Conservation (phyloP, 30 jellyfish, hydroid and myxozoan species). For the Turritopsis dohrnii region DNA sequence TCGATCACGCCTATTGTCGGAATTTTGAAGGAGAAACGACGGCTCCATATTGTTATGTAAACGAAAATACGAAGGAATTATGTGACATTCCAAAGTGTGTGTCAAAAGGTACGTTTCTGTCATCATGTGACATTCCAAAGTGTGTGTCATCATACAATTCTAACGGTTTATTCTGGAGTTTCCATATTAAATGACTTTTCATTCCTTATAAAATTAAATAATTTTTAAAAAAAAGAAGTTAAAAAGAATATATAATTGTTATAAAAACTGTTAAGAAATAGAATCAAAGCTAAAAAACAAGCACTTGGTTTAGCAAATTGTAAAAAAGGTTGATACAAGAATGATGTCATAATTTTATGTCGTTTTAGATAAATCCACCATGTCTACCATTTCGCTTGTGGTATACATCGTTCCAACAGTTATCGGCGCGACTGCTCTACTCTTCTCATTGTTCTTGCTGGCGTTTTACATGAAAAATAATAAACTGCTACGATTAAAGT, state of each 20-base stretch:
- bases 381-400: slow-evolving; percentile 37
- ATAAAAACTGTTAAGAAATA: too few relatives aligned
- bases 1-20: slow-evolving; percentile 69
- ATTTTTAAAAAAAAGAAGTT: too few relatives aligned
- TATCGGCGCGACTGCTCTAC: slow-evolving; percentile 54
- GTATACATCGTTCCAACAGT: slow-evolving; percentile 68
- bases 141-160: not conserved
- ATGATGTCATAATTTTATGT: not conserved
- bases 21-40: slow-evolving; percentile 45
- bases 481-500: slow-evolving; percentile 14
- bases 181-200: too few relatives aligned
- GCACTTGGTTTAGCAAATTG: too few relatives aligned
- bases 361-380: slow-evolving; percentile 26
- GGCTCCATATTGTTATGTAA: slow-evolving; percentile 67
- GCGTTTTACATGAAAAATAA: slow-evolving; percentile 52
- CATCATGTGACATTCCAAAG: not conserved
- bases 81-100: slow-evolving; percentile 63
- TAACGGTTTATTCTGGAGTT: too few relatives aligned
- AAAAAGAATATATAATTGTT: too few relatives aligned
- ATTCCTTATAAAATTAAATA: too few relatives aligned
- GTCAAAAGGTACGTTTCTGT: slow-evolving; percentile 29
- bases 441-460: slow-evolving; percentile 40
- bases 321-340: too few relatives aligned
- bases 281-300: too few relatives aligned
- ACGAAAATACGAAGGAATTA: slow-evolving; percentile 38